Evolutionary conservation across 2,888 invertebrate species (phyloP).

Genomic region (Octonoba sinensis): DNA sequence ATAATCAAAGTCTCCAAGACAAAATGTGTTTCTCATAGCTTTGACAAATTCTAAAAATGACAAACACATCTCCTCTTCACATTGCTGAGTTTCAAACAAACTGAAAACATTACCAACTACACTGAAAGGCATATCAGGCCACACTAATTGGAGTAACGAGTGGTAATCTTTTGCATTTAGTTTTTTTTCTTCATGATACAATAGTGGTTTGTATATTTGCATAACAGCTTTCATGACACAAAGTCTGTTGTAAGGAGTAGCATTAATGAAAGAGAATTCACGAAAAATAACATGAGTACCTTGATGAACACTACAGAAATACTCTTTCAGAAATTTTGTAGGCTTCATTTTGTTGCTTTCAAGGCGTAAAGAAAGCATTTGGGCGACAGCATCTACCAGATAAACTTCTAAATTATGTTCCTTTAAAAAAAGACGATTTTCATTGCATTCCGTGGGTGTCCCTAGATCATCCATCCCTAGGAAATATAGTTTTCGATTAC

Average conservation of each 20-base stretch:
- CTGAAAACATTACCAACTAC: slow-evolving; percentile 18
- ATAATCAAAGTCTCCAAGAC: slow-evolving; percentile 37
- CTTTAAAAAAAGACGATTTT: slow-evolving; percentile 34
- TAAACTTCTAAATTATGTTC: slow-evolving; percentile 54
- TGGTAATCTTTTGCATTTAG: slow-evolving; percentile 54
- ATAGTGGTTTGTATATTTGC: slow-evolving; percentile 55
- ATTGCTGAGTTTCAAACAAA: slow-evolving; percentile 15
- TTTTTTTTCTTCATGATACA: slow-evolving; percentile 41
- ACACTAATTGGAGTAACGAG: slow-evolving; percentile 46
- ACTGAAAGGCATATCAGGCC: slow-evolving; percentile 50
- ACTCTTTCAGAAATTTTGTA: slow-evolving; percentile 56
- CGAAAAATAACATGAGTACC: slow-evolving; percentile 62
- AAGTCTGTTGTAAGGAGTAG: slow-evolving; percentile 57
- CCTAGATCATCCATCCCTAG: no score
- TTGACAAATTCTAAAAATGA: slow-evolving; percentile 44
- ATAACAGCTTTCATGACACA: slow-evolving; percentile 56
- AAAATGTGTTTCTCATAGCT: slow-evolving; percentile 37
- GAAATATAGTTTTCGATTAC: no score
- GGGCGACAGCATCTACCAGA: slow-evolving; percentile 58
- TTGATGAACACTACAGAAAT: slow-evolving; percentile 64
- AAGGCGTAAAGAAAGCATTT: slow-evolving; percentile 42
- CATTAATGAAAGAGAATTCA: slow-evolving; percentile 56
- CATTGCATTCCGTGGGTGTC: not conserved
- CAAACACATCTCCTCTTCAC: slow-evolving; percentile 19
- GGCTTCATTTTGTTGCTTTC: slow-evolving; percentile 55